A percentile compares a stretch with the other conserved stretches of the same genome.
Evolutionary conservation across 2,888 invertebrate species (phyloP).

Genomic region (Acronicta leporina): DNA sequence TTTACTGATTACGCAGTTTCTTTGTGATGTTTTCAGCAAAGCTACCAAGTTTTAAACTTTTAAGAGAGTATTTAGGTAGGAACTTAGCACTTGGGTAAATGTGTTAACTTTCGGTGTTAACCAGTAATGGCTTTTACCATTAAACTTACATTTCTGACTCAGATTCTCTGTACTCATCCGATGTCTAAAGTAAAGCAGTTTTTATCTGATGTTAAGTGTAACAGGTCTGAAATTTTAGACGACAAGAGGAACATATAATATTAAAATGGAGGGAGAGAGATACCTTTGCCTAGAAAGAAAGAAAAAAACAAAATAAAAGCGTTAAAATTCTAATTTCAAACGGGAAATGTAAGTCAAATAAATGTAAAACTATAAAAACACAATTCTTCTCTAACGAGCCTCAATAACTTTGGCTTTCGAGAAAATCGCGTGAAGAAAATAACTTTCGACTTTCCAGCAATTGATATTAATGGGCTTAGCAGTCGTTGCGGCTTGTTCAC

Average conservation of each 20-base stretch:
- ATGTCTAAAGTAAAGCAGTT: no score
- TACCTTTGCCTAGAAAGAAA: no score
- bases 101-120: slow-evolving; percentile 5
- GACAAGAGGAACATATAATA: no score
- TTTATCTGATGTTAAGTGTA: no score
- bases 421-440: slow-evolving; percentile 60
- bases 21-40: slow-evolving; percentile 18
- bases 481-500: slow-evolving; percentile 31
- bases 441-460: slow-evolving; percentile 67
- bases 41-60: slow-evolving; percentile 3
- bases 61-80: slow-evolving; percentile 13
- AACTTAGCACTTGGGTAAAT: slow-evolving; percentile 7
- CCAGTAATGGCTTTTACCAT: slow-evolving; percentile 35
- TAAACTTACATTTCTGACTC: neutral
- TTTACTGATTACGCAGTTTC: slow-evolving; percentile 18
- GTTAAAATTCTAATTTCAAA: neutral
- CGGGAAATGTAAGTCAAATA: neutral
- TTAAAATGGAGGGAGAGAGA: no score
- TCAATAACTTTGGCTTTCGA: slow-evolving; percentile 48
- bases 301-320: no score
- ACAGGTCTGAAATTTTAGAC: no score
- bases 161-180: no score
- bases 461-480: slow-evolving; percentile 60
- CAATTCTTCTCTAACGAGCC: slow-evolving; percentile 26
- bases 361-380: slow-evolving; percentile 5